A percentile compares a stretch with the other conserved stretches of the same genome.
Conservation (phyloP, 2,888 invertebrate genomes). For the Pachliopta kotzebuea region DNA sequence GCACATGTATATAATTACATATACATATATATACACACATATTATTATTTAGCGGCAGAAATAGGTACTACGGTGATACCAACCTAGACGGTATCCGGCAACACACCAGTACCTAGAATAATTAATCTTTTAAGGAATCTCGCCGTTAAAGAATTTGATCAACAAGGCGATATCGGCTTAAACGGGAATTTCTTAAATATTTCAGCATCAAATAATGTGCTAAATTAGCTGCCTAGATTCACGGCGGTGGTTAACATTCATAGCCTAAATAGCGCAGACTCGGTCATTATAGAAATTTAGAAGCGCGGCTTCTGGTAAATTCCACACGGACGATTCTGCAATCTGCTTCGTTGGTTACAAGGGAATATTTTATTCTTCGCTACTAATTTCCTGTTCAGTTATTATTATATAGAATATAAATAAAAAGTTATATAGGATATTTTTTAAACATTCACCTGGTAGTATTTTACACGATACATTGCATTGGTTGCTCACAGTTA, state of each 20-base stretch:
- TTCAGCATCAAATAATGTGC: constrained; percentile 8
- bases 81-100: too few species aligned
- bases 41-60: too few species aligned
- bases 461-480: too few species aligned
- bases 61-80: too few species aligned
- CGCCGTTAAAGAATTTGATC: not conserved
- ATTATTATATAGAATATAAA: too few species aligned
- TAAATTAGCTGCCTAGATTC: constrained; percentile 6
- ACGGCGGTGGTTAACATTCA: constrained; percentile 10
- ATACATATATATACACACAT: too few species aligned
- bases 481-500: too few species aligned
- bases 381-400: too few species aligned
- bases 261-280: constrained; percentile 10
- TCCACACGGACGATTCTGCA: not conserved
- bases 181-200: not conserved
- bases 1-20: too few species aligned
- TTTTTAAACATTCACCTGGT: too few species aligned
- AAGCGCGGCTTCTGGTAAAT: not conserved
- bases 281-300: not conserved
- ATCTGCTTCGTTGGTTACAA: not conserved
- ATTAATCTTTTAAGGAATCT: not conserved
- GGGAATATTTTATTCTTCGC: not conserved
- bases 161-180: not conserved
- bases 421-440: too few species aligned
- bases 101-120: not conserved